Conservation (phyloP, 1,140 invertebrate genomes). For the Diorhabda elongata region DNA sequence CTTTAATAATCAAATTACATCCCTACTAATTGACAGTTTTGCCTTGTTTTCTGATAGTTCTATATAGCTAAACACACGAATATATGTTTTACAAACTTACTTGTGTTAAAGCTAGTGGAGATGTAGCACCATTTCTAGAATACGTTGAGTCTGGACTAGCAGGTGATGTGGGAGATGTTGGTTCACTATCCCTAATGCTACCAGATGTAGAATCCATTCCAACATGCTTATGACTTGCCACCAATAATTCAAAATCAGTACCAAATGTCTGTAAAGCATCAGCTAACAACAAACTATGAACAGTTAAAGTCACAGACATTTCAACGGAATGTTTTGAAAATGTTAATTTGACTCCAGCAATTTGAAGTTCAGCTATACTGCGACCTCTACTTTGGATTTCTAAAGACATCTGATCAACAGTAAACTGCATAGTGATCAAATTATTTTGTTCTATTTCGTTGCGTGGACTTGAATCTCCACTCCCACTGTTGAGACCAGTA, state of each 20-base stretch:
- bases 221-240: constrained; percentile 91
- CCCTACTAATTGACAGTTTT: too few species aligned
- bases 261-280: constrained; percentile 94
- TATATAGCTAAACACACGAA: too few species aligned
- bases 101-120: constrained; percentile 57
- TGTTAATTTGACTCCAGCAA: constrained; percentile 78
- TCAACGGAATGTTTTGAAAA: constrained; percentile 68
- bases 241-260: constrained; percentile 87
- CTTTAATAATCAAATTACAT: too few species aligned
- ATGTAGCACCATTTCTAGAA: constrained; percentile 47
- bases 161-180: constrained; percentile 79
- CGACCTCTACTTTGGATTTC: constrained; percentile 80
- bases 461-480: neutral
- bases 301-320: constrained; percentile 73
- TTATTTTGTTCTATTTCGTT: constrained; percentile 40
- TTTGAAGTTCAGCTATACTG: constrained; percentile 85
- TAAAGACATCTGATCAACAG: constrained; percentile 81
- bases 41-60: too few species aligned
- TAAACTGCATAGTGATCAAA: constrained; percentile 80
- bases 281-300: constrained; percentile 86
- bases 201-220: constrained; percentile 92
- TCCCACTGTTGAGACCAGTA: neutral
- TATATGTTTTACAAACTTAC: constrained; percentile 29
- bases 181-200: constrained; percentile 85
- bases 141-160: constrained; percentile 57